Evolutionary conservation across 2,113 vertebrate species (phyloP).

Genomic region (Aptenodytes forsteri): DNA sequence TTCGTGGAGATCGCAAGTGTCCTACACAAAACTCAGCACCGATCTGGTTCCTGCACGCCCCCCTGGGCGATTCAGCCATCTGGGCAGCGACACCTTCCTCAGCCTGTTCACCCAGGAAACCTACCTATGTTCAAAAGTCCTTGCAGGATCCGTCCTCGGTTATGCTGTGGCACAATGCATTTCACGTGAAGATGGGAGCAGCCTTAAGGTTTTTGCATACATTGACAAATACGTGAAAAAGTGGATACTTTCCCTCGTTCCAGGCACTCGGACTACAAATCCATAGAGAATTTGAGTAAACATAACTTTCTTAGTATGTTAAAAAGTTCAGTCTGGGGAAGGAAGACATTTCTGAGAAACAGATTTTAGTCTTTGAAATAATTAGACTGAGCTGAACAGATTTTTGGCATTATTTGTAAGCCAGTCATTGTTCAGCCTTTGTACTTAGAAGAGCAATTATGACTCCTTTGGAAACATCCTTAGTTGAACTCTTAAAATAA

Average conservation of each 20-base stretch:
- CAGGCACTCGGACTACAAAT: background rate
- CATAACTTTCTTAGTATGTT: background rate
- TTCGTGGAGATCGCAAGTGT: background rate
- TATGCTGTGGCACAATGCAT: background rate
- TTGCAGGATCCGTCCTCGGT: background rate
- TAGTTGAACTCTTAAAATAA: slow-evolving; percentile 70
- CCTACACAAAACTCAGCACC: background rate
- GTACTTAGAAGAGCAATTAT: slow-evolving; percentile 65
- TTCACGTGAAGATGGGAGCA: background rate
- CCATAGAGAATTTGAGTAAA: background rate
- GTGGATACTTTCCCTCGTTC: background rate
- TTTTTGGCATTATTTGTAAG: slow-evolving; percentile 63
- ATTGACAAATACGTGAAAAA: background rate
- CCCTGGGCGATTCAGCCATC: background rate
- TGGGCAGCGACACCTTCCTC: background rate
- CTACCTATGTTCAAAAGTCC: background rate
- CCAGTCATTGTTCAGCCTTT: slow-evolving; percentile 67
- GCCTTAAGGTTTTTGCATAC: background rate
- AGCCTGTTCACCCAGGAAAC: background rate
- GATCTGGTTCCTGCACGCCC: background rate
- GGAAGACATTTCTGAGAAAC: slow-evolving; percentile 30
- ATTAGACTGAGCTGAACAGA: slow-evolving; percentile 57
- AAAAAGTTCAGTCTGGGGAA: slow-evolving; percentile 19
- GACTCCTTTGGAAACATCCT: slow-evolving; percentile 66
- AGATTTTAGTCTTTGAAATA: slow-evolving; percentile 61